Conservation (phyloP, 2,113 vertebrate species). For the Rhea pennata region DNA sequence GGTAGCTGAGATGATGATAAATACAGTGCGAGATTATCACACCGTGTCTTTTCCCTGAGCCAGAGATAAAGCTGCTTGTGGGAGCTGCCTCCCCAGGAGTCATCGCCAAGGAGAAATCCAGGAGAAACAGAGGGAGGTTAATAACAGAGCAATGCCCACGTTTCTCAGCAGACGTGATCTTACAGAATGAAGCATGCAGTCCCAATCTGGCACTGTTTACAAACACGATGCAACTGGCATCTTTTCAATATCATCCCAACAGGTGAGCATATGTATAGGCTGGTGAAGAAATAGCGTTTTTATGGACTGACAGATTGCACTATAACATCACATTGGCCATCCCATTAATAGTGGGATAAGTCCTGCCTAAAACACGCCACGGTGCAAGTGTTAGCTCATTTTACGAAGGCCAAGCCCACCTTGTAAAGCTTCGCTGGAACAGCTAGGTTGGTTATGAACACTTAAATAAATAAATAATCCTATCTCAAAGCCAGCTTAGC, state of each 20-base stretch:
- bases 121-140: neutral
- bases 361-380: neutral
- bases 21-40: accelerated
- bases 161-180: neutral
- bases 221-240: neutral
- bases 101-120: neutral
- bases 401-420: neutral
- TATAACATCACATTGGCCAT: neutral
- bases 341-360: neutral
- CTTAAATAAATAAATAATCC: neutral
- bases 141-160: neutral
- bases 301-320: neutral
- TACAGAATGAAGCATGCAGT: conserved; percentile 17
- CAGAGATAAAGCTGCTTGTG: neutral
- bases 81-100: neutral
- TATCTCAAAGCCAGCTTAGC: neutral
- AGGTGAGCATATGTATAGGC: neutral
- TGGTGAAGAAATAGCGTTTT: neutral
- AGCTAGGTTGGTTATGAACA: neutral
- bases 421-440: neutral
- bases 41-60: neutral
- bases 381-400: neutral
- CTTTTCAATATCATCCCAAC: neutral
- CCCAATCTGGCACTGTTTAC: conserved; percentile 35
- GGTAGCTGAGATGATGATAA: neutral